Base-by-base conservation (phyloP, 2,888 invertebrate species). In the Tanypteryx hageni region DNA sequence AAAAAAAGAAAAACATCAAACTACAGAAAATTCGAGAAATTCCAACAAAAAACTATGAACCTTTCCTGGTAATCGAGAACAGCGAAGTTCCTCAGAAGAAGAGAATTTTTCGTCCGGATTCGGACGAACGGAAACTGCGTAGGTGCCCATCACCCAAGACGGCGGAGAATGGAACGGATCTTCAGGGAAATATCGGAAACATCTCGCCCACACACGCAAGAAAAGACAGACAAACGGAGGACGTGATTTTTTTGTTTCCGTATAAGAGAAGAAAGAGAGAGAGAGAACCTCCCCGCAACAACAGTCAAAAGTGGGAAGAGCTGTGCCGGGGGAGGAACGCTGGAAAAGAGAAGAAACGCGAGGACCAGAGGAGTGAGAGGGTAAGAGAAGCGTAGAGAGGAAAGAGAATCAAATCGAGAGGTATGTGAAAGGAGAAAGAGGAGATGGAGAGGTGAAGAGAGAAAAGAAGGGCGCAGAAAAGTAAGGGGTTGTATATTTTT, bases 401-500 rank as follows among this genome's bases (percentile, higher is more conserved):
- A 18, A 68, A 76, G 27, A 22, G 76, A 22, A 27, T 76, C 76
- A 76, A 76, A 76, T 76, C 76, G 27, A 76, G 76, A 76, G 76
- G 56, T 57, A 44, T 57, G 83, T 83, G 83, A 44, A 83, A 44
- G 83, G 18, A 56, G 44, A 83, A 83, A n/a, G 83, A 27, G n/a
- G 56, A 83, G 9, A 18, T 13, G 11, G 18, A 16, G 14, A 83
- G 9, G 7, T 13, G 11, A 5, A 16, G 14, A 44, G 13, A 57
- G 83, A 83, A 83, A 83, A 83, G 83, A 57, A 83, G 16, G 83
- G 83, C 16, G 44, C 61, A 64, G 86, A 61, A 61, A 61, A 89
- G 89, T 89, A 89, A 89, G 89, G 89, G 86, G 86, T 44, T 89
- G 89, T 89, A 64, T 89, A 89, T 89, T 89, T 89, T 89, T 89